Evolutionary conservation across 2,113 vertebrate genomes (phyloP).

Genomic region (Hepsetus odoe): DNA sequence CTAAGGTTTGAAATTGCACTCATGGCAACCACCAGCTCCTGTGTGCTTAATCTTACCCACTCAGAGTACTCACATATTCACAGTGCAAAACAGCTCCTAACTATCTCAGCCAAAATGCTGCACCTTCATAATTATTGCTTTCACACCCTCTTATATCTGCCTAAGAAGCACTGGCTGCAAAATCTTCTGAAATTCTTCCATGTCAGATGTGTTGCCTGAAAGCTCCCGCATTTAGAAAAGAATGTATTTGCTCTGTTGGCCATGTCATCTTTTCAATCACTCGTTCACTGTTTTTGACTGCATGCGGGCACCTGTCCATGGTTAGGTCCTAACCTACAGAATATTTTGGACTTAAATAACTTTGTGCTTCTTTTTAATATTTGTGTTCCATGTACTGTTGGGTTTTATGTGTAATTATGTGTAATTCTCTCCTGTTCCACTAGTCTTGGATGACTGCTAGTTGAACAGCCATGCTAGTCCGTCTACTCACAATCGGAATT

Average conservation of each 20-base stretch:
- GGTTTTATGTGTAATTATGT: not conserved
- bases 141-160: not conserved
- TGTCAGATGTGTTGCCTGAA: not conserved
- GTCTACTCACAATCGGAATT: not conserved
- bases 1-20: not conserved
- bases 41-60: not conserved
- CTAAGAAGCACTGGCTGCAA: not conserved
- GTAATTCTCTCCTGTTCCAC: not conserved
- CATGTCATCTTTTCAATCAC: not conserved
- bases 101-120: not conserved
- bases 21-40: not conserved
- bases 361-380: not conserved
- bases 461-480: not conserved
- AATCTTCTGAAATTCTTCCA: not conserved
- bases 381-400: not conserved
- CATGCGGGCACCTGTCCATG: not conserved
- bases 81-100: not conserved
- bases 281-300: not conserved
- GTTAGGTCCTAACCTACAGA: not conserved
- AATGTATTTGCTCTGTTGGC: not conserved
- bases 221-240: not conserved
- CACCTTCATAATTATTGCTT: conserved; percentile 5
- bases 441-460: not conserved
- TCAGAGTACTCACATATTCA: not conserved
- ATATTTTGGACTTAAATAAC: not conserved